Evolutionary conservation across 2,888 invertebrate genomes (phyloP).

Genomic region (Nezara viridula): DNA sequence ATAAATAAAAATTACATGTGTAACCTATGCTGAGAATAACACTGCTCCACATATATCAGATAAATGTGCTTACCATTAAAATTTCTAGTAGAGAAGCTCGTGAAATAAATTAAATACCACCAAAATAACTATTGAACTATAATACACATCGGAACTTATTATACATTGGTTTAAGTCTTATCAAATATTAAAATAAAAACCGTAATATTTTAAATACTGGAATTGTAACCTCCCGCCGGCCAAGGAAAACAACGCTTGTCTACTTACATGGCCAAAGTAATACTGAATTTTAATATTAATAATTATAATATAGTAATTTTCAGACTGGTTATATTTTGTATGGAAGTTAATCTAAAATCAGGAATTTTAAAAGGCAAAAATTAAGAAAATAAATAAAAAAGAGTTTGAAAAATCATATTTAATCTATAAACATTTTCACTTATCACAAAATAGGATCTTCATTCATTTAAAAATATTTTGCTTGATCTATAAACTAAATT

Average conservation of each 20-base stretch:
- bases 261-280: not conserved
- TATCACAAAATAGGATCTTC: not conserved
- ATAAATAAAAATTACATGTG: not conserved
- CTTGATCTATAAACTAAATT: not conserved
- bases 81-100: not conserved
- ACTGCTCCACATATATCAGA: not conserved
- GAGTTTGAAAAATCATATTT: no score
- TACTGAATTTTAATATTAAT: not conserved
- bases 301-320: not conserved
- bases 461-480: not conserved
- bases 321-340: not conserved
- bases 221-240: slow-evolving; percentile 1
- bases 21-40: not conserved
- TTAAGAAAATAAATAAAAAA: no score
- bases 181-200: not conserved
- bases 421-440: not conserved
- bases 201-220: not conserved
- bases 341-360: not conserved
- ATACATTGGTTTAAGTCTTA: not conserved
- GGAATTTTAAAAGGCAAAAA: not conserved
- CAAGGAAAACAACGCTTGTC: slow-evolving; percentile 19
- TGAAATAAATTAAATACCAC: not conserved
- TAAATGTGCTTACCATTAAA: slow-evolving; percentile 35
- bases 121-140: not conserved
- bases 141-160: not conserved